Percentiles rank a stretch among this genome's conserved stretches.
Evolutionary conservation across 2,888 invertebrate species (phyloP).

Genomic region (Drosophila ezoana): DNA sequence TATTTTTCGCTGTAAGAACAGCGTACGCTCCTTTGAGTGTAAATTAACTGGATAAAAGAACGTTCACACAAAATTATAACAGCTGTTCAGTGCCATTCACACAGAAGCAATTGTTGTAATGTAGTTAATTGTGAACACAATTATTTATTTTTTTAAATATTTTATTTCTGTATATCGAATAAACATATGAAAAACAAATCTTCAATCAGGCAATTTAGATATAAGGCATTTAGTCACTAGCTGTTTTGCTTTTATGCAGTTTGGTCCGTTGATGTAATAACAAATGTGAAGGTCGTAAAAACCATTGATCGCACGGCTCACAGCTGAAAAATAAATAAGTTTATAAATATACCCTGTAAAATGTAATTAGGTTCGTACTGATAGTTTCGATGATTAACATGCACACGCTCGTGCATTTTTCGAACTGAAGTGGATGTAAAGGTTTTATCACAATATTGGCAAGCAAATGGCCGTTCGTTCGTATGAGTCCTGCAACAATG

Average conservation of each 20-base stretch:
- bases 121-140: background rate
- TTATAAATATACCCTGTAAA: background rate
- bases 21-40: slow-evolving; percentile 29
- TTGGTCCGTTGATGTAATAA: slow-evolving; percentile 50
- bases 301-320: slow-evolving; percentile 60
- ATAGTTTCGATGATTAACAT: slow-evolving; percentile 49
- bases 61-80: slow-evolving; percentile 38
- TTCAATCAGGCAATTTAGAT: too few relatives aligned
- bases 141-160: slow-evolving; percentile 8
- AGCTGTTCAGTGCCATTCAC: slow-evolving; percentile 36
- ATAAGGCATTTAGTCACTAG: background rate
- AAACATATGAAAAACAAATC: background rate
- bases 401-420: slow-evolving; percentile 56
- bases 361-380: slow-evolving; percentile 40
- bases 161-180: background rate
- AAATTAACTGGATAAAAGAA: slow-evolving; percentile 12
- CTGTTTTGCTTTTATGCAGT: slow-evolving; percentile 44
- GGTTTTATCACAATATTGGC: slow-evolving; percentile 56
- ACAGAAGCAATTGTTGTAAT: too few relatives aligned
- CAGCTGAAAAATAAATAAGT: slow-evolving; percentile 40
- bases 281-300: slow-evolving; percentile 58
- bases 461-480: slow-evolving; percentile 64
- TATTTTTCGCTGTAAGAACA: slow-evolving; percentile 20
- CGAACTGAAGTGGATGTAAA: slow-evolving; percentile 59
- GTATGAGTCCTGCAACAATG: slow-evolving; percentile 47